These are phyloP conservation scores for Cryptophagus acutangulus DNA, from an alignment of 2,888 invertebrate genomes.

Conservation along the genomic window DNA sequence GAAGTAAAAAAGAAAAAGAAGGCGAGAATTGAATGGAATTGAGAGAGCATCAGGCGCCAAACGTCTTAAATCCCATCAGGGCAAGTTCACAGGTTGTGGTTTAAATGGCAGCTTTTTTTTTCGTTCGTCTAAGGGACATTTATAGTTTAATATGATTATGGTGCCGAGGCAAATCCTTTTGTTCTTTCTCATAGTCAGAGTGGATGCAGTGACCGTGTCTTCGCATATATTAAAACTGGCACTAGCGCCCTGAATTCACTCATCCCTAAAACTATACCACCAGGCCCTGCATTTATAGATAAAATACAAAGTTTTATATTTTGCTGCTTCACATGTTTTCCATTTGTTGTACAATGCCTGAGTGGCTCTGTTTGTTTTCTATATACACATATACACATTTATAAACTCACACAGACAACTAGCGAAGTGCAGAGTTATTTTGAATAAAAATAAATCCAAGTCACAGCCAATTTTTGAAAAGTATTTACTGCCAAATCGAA, in stretches of 20 bases:
- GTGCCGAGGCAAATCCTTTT: slow-evolving; percentile 2
- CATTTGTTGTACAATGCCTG: too few relatives aligned
- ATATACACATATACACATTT: too few relatives aligned
- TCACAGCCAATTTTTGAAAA: too few relatives aligned
- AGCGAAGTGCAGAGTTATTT: too few relatives aligned
- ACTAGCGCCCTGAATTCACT: slow-evolving; percentile 2
- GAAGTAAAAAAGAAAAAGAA: too few relatives aligned
- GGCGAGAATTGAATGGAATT: too few relatives aligned
- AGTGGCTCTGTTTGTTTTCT: too few relatives aligned
- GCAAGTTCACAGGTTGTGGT: slow-evolving; percentile 1
- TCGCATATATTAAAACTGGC: slow-evolving; percentile 2
- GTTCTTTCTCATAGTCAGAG: neutral
- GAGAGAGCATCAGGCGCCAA: too few relatives aligned
- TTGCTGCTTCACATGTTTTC: slow-evolving; percentile 1
- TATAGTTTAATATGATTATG: slow-evolving; percentile 1
- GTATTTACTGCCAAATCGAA: too few relatives aligned
- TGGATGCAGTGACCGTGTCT: slow-evolving; percentile 2
- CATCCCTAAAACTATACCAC: neutral
- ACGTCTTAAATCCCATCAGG: too few relatives aligned
- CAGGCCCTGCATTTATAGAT: slow-evolving; percentile 1
- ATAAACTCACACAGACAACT: too few relatives aligned
- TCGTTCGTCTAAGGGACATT: neutral
- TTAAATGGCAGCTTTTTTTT: neutral
- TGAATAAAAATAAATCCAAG: too few relatives aligned
- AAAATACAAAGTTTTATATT: neutral